Conservation (phyloP, 2,113 vertebrate genomes). For the Ornithorhynchus anatinus region DNA sequence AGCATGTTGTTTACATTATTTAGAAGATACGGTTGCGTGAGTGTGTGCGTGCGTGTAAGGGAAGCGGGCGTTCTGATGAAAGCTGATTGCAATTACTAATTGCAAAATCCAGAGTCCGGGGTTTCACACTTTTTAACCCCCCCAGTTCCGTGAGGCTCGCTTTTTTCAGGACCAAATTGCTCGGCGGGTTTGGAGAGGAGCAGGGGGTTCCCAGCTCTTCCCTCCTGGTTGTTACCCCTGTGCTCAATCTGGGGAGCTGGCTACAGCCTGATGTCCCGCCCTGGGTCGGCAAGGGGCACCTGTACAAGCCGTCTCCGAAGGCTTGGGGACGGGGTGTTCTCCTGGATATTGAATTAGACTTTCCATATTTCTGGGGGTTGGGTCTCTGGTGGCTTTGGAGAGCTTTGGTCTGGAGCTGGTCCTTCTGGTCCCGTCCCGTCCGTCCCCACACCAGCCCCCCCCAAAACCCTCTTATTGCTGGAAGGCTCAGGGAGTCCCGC, state of each 20-base stretch:
- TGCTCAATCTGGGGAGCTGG: no score
- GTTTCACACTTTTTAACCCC: background rate
- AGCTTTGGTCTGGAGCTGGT: no score
- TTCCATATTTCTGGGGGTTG: background rate
- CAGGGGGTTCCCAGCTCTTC: background rate
- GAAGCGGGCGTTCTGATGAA: background rate
- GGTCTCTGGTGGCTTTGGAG: no score
- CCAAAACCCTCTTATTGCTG: background rate
- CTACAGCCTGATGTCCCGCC: no score
- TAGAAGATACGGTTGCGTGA: background rate
- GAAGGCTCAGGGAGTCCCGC: no score
- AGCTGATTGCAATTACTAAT: background rate
- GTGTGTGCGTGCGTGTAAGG: rapidly evolving
- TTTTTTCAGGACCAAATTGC: background rate
- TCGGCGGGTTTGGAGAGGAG: background rate
- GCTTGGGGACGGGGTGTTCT: background rate
- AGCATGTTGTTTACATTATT: background rate
- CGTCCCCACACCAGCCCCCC: background rate
- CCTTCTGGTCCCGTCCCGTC: no score
- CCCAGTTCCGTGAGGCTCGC: background rate
- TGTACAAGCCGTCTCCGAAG: background rate
- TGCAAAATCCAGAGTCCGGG: background rate
- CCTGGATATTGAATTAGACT: background rate
- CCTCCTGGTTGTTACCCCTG: no score
- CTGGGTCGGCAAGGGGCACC: background rate